Base-by-base conservation (phyloP, 2,113 vertebrate genomes). In the Eurypyga helias region DNA sequence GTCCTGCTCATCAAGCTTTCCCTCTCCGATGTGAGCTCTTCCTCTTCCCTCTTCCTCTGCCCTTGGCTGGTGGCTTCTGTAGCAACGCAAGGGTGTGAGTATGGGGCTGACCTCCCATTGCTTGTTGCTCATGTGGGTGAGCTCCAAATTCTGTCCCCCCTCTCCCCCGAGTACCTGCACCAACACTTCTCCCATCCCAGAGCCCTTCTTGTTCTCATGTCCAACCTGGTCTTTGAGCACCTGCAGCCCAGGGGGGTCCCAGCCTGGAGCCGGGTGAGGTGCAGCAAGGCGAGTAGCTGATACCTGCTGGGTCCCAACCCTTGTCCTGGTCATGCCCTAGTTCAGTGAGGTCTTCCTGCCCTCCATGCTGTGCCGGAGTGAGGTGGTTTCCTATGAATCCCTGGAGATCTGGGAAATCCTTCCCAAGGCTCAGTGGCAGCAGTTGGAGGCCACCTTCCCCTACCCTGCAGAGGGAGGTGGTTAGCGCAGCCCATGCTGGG, bases 121-220 rank as follows among this genome's bases (percentile, higher is more conserved):
- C 0, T 0, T 33, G 38, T 21, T 24, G 10, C 57, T 95, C 31
- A 64, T 31, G 51, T 71, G 57, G 17, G 7, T 64, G 19, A 38
- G 7, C 62, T 89, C 67, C 58, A 89, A 64, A 51, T 43, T 41
- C 69, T 77, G 17, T 41, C 0, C 7, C 29, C 9, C 6, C 11
- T 38, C 34, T 13, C 36, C 5, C 13, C 17, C n/a, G 21, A 65
- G 29, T 34, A 81, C 13, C 31, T 60, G 65, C 9, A 62, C 17
- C 48, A 76, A 41, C 61, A 38, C 5, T 34, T 65, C 57, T 80
- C 52, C 36, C n/a, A 49, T 46, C 18, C 52, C 55, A 61, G 51
- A 9, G 24, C 14, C 34, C 16, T 18, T 88, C 64, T 77, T 0
- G 0, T 52, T 83, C 18, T 62, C 6, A 57, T 1, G 1, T 71